Percentiles rank a stretch among this genome's conserved stretches.
phyloP scores from a whole-genome alignment of 2,888 invertebrate species.

The Mycogona germanica region DNA sequence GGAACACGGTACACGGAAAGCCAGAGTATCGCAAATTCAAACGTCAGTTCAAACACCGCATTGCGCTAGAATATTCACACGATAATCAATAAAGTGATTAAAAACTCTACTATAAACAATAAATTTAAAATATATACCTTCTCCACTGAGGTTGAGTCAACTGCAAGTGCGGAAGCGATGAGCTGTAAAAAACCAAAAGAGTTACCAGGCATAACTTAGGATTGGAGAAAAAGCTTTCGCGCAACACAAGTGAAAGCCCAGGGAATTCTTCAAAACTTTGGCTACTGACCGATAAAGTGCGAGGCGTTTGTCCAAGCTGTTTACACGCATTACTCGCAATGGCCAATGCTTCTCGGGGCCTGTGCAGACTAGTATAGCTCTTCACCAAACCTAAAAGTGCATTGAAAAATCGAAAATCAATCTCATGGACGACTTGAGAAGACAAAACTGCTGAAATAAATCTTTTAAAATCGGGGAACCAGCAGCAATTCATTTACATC shows the following conservation, averaged over 20 bases:
- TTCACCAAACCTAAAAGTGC: constrained; percentile 47
- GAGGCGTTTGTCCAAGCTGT: constrained; percentile 54
- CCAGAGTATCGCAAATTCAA: background rate
- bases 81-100: too few species aligned
- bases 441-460: background rate
- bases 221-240: background rate
- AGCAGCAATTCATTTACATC: too few species aligned
- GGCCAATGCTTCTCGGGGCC: constrained; percentile 56
- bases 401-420: background rate
- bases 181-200: constrained; percentile 41
- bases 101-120: too few species aligned
- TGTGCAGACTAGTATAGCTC: constrained; percentile 52
- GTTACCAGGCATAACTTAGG: background rate
- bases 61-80: too few species aligned
- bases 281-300: constrained; percentile 50
- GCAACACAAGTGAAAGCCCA: constrained; percentile 2
- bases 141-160: constrained; percentile 40
- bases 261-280: constrained; percentile 7
- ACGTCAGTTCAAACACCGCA: background rate
- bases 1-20: too few species aligned
- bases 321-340: constrained; percentile 58
- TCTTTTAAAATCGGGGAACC: too few species aligned
- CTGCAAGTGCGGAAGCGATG: constrained; percentile 57
- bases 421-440: background rate
- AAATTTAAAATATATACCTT: constrained; percentile 28